These are phyloP conservation scores for Drosophila rellima DNA, from an alignment of 2,888 invertebrate genomes.

Conservation along the genomic window DNA sequence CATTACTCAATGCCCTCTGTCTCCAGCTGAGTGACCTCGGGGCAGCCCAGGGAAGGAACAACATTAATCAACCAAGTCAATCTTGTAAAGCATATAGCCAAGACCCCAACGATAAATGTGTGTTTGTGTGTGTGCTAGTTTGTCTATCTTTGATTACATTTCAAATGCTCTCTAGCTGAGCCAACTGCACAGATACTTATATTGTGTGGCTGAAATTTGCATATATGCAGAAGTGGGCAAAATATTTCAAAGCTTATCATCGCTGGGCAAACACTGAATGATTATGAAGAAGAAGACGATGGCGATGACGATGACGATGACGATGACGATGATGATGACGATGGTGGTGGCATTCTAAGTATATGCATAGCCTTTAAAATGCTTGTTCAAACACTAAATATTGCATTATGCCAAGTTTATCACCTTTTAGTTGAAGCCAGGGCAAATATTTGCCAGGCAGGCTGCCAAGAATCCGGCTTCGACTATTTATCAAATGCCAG, in stretches of 20 bases:
- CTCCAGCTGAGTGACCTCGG: constrained; percentile 39
- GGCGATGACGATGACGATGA: constrained; percentile 2
- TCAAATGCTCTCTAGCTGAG: constrained; percentile 20
- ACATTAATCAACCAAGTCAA: constrained; percentile 70
- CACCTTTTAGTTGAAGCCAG: constrained; percentile 67
- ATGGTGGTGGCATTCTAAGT: constrained; percentile 1
- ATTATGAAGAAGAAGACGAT: constrained; percentile 1
- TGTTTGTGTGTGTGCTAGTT: constrained; percentile 12
- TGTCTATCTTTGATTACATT: constrained; percentile 20
- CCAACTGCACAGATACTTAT: constrained; percentile 20
- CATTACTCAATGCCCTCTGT: constrained; percentile 36
- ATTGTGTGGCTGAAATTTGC: constrained; percentile 44
- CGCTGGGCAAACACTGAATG: constrained; percentile 51
- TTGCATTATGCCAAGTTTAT: constrained; percentile 73
- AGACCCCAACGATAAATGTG: constrained; percentile 6
- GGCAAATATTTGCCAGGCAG: constrained; percentile 63
- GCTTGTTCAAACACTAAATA: constrained; percentile 68
- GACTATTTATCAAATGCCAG: constrained; percentile 59
- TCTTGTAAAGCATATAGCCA: constrained; percentile 60
- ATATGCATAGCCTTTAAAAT: constrained; percentile 35
- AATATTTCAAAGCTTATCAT: constrained; percentile 70
- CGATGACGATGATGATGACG: constrained; percentile 10
- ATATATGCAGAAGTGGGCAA: constrained; percentile 47
- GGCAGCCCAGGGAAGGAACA: constrained; percentile 27
- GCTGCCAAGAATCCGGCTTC: constrained; percentile 47